A percentile compares a stretch with the other conserved stretches of the same genome.
Conservation (phyloP, 2,113 vertebrate species). For the Sus scrofa region T2T-Sscrofa CM000818.6:121041501-121042000, state of each 20-base stretch:
- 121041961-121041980: not conserved
- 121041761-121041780: not conserved
- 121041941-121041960: not conserved
- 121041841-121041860: accelerated
- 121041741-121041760: not conserved
- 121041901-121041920: not conserved
- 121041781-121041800: not conserved
- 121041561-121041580: constrained; percentile 38
- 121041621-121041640: not conserved
- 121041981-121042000: too few species aligned
- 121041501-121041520: constrained; percentile 64
- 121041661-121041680: constrained; percentile 16
- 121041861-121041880: not conserved
- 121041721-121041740: constrained; percentile 2
- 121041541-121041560: constrained; percentile 34
- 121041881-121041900: not conserved
- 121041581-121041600: not conserved
- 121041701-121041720: constrained; percentile 1
- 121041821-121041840: not conserved
- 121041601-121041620: not conserved
- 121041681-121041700: constrained; percentile 5
- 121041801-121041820: not conserved
- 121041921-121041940: not conserved
- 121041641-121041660: not conserved
- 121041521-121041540: constrained; percentile 53